A percentile compares a stretch with the other conserved stretches of the same genome.
These are phyloP conservation scores for Heterodera filipjevi DNA, from an alignment of 2,888 invertebrate species.

Conservation along the genomic window DNA sequence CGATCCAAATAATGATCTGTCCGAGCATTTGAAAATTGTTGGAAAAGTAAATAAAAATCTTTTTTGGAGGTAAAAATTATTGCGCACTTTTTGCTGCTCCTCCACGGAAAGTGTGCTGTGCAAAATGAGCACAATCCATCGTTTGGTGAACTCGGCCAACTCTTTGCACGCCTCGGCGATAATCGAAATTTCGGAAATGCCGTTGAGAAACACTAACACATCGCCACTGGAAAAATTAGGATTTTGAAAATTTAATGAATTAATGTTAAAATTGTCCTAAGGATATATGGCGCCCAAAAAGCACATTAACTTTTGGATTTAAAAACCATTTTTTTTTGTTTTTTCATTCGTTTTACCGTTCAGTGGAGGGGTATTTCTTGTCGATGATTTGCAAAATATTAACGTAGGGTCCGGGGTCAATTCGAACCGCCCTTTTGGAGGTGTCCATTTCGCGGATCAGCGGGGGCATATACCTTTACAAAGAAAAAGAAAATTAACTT, in stretches of 20 bases:
- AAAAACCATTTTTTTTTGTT: background rate
- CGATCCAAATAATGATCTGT: too few relatives aligned
- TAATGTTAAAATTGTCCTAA: too few relatives aligned
- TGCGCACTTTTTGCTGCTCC: constrained; percentile 82
- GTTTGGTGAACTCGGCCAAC: constrained; percentile 77
- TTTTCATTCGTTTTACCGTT: constrained; percentile 68
- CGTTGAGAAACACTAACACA: constrained; percentile 89
- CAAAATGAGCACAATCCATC: constrained; percentile 89
- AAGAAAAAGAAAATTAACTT: background rate
- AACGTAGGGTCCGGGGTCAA: constrained; percentile 91
- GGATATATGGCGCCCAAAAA: too few relatives aligned
- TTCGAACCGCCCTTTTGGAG: constrained; percentile 73
- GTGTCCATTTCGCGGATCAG: constrained; percentile 53
- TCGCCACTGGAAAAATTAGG: constrained; percentile 75
- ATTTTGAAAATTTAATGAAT: too few relatives aligned
- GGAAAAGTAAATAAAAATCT: too few relatives aligned
- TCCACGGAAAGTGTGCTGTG: constrained; percentile 86
- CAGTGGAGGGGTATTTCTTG: constrained; percentile 80
- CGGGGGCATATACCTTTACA: constrained; percentile 75
- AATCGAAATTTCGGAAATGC: constrained; percentile 64
- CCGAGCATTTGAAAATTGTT: background rate
- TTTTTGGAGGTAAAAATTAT: background rate
- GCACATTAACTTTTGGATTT: too few relatives aligned
- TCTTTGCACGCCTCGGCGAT: constrained; percentile 69
- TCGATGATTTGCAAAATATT: constrained; percentile 89